A percentile compares a stretch with the other conserved stretches of the same genome.
Evolutionary conservation across 2,888 invertebrate genomes (phyloP).

Genomic region (Tiliacea citrago): DNA sequence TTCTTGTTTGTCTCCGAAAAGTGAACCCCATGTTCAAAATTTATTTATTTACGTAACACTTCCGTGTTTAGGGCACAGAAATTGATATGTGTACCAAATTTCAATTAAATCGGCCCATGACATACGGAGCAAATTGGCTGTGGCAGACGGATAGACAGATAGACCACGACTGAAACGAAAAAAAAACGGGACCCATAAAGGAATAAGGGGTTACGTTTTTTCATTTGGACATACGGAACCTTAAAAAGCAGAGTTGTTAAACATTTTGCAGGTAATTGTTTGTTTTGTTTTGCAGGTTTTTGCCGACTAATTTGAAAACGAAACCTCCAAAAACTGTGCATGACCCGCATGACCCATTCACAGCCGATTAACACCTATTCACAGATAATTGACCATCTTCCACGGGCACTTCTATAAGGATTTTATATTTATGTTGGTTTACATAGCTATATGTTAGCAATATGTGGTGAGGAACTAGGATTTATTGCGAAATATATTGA

Average conservation of each 20-base stretch:
- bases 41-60: no score
- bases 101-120: no score
- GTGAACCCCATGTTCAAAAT: no score
- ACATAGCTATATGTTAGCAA: slow-evolving; percentile 28
- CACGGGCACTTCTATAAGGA: not conserved
- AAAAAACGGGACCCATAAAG: no score
- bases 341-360: not conserved
- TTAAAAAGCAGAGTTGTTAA: not conserved
- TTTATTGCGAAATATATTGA: slow-evolving; percentile 61
- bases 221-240: no score
- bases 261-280: not conserved
- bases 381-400: slow-evolving; percentile 3
- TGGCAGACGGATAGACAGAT: no score
- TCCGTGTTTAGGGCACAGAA: no score
- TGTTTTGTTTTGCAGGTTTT: not conserved
- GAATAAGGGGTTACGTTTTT: no score
- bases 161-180: no score
- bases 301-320: not conserved
- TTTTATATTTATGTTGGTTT: slow-evolving; percentile 36
- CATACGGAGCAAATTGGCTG: no score
- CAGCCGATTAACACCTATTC: not conserved
- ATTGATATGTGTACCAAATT: no score
- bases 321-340: not conserved
- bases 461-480: slow-evolving; percentile 22
- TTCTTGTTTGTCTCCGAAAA: no score